These are phyloP conservation scores for Amblyopsis rosae DNA, from an alignment of 2,113 vertebrate genomes.

Conservation along the genomic window DNA sequence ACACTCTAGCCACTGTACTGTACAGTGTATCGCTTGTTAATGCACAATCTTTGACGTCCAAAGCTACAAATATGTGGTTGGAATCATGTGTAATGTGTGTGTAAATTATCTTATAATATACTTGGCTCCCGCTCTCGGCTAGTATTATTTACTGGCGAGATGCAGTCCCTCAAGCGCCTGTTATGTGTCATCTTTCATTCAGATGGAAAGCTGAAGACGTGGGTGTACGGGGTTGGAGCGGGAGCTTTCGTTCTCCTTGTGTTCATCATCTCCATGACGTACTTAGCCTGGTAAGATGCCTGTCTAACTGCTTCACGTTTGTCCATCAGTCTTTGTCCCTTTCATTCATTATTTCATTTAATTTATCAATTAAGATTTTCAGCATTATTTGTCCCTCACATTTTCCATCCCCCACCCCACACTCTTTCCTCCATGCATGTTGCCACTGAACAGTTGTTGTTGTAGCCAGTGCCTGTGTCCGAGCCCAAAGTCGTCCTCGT, in stretches of 20 bases:
- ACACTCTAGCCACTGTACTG: neutral
- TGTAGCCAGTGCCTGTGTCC: conserved; percentile 48
- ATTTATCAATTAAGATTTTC: conserved; percentile 21
- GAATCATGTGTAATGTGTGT: too few relatives aligned
- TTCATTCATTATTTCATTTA: neutral
- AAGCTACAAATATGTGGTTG: too few relatives aligned
- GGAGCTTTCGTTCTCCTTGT: conserved; percentile 94
- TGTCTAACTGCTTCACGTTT: neutral
- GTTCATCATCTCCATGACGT: conserved; percentile 98
- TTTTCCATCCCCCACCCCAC: conserved; percentile 24
- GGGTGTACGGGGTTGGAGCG: conserved; percentile 97
- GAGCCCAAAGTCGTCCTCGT: conserved; percentile 39
- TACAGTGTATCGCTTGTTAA: neutral
- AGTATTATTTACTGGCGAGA: neutral
- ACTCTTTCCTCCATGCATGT: conserved; percentile 2
- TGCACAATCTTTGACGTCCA: too few relatives aligned
- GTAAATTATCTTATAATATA: too few relatives aligned
- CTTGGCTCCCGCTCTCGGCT: too few relatives aligned
- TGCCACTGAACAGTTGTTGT: conserved; percentile 40
- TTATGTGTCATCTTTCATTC: conserved; percentile 27
- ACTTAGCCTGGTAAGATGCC: conserved; percentile 95
- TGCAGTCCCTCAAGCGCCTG: neutral
- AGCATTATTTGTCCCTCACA: conserved; percentile 42
- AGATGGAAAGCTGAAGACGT: conserved; percentile 98
- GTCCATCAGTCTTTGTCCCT: neutral